A percentile compares a stretch with the other conserved stretches of the same genome.
Conservation (phyloP, 2,888 invertebrate genomes). For the Caprella mutica region DNA sequence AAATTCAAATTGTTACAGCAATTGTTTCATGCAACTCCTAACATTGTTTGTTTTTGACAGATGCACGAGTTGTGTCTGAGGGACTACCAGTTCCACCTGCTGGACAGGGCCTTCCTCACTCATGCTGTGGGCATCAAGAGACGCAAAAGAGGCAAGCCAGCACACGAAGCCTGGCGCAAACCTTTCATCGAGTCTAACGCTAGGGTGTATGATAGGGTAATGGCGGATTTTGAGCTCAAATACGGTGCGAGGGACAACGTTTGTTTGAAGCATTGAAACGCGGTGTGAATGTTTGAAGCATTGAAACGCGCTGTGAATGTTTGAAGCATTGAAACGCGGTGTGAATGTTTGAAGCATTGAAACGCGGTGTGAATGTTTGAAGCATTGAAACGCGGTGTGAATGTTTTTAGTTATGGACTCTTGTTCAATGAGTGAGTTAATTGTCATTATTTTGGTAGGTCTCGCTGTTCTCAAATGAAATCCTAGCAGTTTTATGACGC, state of each 20-base stretch:
- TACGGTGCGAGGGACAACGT: constrained; percentile 25
- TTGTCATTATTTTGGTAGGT: too few species aligned
- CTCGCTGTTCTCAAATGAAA: too few species aligned
- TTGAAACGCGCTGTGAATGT: too few species aligned
- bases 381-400: too few species aligned
- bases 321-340: too few species aligned
- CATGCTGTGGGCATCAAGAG: constrained; percentile 55
- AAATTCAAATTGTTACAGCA: too few species aligned
- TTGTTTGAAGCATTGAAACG: constrained; percentile 9
- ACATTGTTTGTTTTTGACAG: constrained; percentile 43
- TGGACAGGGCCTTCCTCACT: constrained; percentile 62
- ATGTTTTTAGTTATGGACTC: too few species aligned
- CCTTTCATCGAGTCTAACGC: constrained; percentile 27
- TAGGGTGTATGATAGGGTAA: constrained; percentile 23
- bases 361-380: too few species aligned
- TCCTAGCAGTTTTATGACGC: too few species aligned
- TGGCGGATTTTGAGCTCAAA: constrained; percentile 23
- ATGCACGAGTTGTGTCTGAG: constrained; percentile 65
- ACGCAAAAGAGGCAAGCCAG: constrained; percentile 8
- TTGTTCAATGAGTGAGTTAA: too few species aligned
- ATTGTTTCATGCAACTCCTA: too few species aligned
- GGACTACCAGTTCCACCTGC: constrained; percentile 57
- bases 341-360: too few species aligned
- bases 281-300: neutral
- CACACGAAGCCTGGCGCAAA: constrained; percentile 26